Conservation (phyloP, 1,140 invertebrate species). For the Pararge aegeria region DNA sequence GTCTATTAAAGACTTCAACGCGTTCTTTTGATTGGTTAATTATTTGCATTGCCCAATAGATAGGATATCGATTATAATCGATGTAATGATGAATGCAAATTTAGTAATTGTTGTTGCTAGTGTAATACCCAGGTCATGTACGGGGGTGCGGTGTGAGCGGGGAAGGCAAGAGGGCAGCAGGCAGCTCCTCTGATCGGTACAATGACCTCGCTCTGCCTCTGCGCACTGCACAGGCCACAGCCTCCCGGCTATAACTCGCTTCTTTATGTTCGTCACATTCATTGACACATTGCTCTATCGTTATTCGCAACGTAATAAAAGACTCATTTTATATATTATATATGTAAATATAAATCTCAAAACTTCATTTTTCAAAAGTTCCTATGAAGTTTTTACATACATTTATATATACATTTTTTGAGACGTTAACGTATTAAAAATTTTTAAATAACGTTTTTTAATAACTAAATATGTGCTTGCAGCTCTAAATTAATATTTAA, state of each 20-base stretch:
- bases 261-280: constrained; percentile 46
- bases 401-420: too few species aligned
- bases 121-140: constrained; percentile 37
- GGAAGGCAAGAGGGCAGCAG: constrained; percentile 42
- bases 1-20: background rate
- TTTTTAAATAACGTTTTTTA: too few species aligned
- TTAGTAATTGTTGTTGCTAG: constrained; percentile 18
- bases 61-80: too few species aligned
- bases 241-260: constrained; percentile 30
- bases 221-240: constrained; percentile 56
- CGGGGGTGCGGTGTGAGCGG: constrained; percentile 33
- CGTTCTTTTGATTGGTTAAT: background rate
- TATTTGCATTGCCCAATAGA: background rate
- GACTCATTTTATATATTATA: too few species aligned
- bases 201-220: constrained; percentile 61
- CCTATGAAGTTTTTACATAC: too few species aligned
- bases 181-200: constrained; percentile 60
- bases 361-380: too few species aligned
- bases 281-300: constrained; percentile 28
- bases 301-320: background rate
- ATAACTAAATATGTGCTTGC: too few species aligned
- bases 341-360: too few species aligned
- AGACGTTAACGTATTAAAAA: too few species aligned
- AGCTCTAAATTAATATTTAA: too few species aligned
- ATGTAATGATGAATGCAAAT: constrained; percentile 11